phyloP scores from a whole-genome alignment of 2,797 vertebrate genomes.

The Mycteria americana region DNA sequence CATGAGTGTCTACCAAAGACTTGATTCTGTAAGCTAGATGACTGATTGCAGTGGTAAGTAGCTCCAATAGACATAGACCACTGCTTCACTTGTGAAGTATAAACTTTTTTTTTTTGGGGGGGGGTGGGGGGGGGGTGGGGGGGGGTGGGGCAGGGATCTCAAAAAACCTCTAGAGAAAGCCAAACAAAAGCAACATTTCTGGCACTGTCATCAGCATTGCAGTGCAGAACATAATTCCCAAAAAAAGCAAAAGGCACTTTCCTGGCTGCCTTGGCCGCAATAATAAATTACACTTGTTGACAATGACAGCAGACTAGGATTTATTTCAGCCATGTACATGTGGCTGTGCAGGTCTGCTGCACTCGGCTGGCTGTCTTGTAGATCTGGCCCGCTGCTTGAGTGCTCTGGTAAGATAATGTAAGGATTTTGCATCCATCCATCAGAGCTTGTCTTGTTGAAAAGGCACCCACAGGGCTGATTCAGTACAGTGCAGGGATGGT shows the following conservation, averaged over 20 bases:
- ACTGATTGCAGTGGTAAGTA: neutral
- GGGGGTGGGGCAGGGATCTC: too few relatives aligned
- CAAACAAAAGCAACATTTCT: neutral
- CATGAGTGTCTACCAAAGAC: rapidly evolving
- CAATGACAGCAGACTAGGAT: neutral
- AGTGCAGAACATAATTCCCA: neutral
- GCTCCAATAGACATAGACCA: neutral
- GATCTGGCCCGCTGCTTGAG: neutral
- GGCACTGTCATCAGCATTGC: neutral
- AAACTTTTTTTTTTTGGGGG: neutral
- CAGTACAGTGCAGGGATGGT: neutral
- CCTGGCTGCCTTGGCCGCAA: neutral
- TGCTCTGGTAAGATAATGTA: neutral
- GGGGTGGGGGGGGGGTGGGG: too few relatives aligned
- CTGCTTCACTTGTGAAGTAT: neutral
- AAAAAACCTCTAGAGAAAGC: neutral
- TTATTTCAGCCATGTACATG: neutral
- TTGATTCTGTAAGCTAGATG: rapidly evolving
- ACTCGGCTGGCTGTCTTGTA: neutral
- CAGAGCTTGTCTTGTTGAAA: neutral
- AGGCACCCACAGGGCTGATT: neutral
- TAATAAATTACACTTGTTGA: neutral
- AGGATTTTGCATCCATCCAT: neutral
- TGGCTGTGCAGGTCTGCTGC: neutral
- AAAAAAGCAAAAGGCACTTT: neutral